Base-by-base conservation (phyloP, 2,888 invertebrate genomes). In the Homarus gammarus region DNA sequence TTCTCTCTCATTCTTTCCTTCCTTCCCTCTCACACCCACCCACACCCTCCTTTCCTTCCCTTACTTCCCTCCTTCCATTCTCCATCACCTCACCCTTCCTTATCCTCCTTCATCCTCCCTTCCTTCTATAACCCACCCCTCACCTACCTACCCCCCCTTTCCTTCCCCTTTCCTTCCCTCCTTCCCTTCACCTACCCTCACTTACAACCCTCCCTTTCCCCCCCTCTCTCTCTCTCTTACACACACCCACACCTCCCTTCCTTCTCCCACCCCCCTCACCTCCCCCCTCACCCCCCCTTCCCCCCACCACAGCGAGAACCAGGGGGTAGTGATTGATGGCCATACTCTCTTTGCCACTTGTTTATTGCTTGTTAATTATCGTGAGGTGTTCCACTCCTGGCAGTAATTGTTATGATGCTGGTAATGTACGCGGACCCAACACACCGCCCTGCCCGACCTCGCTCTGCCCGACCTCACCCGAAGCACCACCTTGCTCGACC, bases 281-380 rank as follows among this genome's bases (percentile, higher is more conserved):
- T 64, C 64, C 64, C 64, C 64, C 68, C 22, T n/a, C 72, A 33
- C 1, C 72, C 31, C 1, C 72, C 31, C 36, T 22, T 38, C 33
- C 1, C 22, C 10, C 15, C 36, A 10, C 72, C 68, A 1, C 68
- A 12, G 68, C 68, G 68, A 1, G 1, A n/a, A 72, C 18, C 36
- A 27, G 12, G 22, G 1, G 72, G 36, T 2, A 12, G 72, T 18
- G 72, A 72, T 38, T 12, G 72, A 72, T 36, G 72, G 33, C 70
- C 38, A 2, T 10, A 1, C 31, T n/a, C 77, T 27, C 22, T 31
- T 2, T 18, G 15, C 51, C 27, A 40, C 64, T 68, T 82, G 68
- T 82, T 82, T 82, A 82, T 64, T 82, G 64, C 36, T 68, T 82
- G 51, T 82, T 82, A 64, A 82, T 82, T 82, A 82, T 68, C 31